Percentiles rank a stretch among this genome's conserved stretches.
phyloP scores from a whole-genome alignment of 2,797 vertebrate species.

The Strix occidentalis region DNA sequence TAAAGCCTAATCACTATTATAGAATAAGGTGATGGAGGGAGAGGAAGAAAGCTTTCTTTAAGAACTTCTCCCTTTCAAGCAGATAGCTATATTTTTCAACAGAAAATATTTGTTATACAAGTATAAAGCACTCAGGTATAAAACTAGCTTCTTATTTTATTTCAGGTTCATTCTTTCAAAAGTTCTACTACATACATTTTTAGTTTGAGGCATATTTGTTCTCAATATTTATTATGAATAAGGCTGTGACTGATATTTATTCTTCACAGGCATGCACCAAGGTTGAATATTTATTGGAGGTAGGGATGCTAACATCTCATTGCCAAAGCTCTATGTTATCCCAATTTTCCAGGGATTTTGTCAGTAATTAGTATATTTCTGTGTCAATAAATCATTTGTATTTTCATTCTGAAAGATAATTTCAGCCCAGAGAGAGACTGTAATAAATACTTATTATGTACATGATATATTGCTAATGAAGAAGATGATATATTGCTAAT shows the following conservation, averaged over 20 bases:
- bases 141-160: not conserved
- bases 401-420: conserved; percentile 20
- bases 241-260: not conserved
- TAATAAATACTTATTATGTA: conserved; percentile 24
- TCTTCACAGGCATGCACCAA: not conserved
- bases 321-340: not conserved
- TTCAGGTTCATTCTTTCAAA: not conserved
- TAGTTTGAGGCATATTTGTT: not conserved
- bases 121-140: not conserved
- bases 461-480: conserved; percentile 20
- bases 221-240: not conserved
- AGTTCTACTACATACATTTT: not conserved
- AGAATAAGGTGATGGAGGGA: not conserved
- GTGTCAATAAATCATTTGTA: conserved; percentile 6
- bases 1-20: not conserved
- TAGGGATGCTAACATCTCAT: not conserved
- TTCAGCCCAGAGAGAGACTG: not conserved
- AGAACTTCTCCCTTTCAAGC: not conserved
- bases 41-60: not conserved
- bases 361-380: conserved; percentile 21
- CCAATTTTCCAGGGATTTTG: conserved; percentile 3
- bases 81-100: not conserved
- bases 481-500: not conserved
- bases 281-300: not conserved
- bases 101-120: not conserved